Evolutionary conservation across 2,888 invertebrate species (phyloP), one percentile per base, ranked within the genome.

Genomic region (Microctonus hyperodae): DNA sequence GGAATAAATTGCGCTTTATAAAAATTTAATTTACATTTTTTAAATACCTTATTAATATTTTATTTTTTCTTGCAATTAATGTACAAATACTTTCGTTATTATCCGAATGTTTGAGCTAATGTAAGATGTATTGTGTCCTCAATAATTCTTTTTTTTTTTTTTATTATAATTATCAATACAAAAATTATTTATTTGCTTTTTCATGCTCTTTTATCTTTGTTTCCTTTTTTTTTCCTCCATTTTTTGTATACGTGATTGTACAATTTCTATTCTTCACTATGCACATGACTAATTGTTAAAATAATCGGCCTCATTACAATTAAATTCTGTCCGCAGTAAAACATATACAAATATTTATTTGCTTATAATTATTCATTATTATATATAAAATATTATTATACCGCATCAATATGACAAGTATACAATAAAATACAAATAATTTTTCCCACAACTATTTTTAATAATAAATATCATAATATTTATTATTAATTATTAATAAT

Each of bases 1-100:
- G 51, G 51, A 51, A 51, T 51, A 25, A 60, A 56, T 10, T 22
- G 22, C 40, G 37, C 35, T 31, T 48, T 22, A 57, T 60, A 48
- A 53, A 60, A 64, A 59, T 58, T 55, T 48, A 50, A 62, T 56
- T 65, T 51, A 44, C n/a, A 31, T 40, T 48, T 44, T 44, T 40
- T 13, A n/a, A n/a, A n/a, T n/a, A n/a, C n/a, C n/a, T n/a, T n/a
- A n/a, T n/a, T n/a, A n/a, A 11, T 51, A 51, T 51, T 1, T 44
- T 44, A 55, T 13, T n/a, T 28, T 25, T 22, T 50, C 13, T 51
- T 69, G 60, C 10, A 51, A 51, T 25, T 13, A 22, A 13, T 23
- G 3, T 51, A 44, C 16, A 44, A 44, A 16, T 51, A 25, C 51
- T 51, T 2, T 51, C 25, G 23, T 51, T 51, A 51, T 23, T 51